Evolutionary conservation across 2,888 invertebrate species (phyloP).

Genomic region (Fragum whitleyi): DNA sequence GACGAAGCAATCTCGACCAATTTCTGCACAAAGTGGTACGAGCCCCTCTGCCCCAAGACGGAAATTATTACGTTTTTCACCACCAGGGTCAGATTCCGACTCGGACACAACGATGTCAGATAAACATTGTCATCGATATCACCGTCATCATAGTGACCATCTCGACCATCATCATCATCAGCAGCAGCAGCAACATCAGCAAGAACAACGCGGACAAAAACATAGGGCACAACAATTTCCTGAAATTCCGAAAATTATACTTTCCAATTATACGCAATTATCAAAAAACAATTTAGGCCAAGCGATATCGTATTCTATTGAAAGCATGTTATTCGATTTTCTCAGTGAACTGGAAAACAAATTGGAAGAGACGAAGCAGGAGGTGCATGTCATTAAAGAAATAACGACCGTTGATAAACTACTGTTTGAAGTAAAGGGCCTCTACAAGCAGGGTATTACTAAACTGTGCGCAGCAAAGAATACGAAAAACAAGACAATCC

Average conservation of each 20-base stretch:
- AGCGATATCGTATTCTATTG: not conserved
- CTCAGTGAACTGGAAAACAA: not conserved
- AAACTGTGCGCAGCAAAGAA: not conserved
- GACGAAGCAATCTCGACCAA: not conserved
- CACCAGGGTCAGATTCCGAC: not conserved
- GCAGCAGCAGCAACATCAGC: not conserved
- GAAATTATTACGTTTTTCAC: not conserved
- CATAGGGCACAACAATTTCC: not conserved
- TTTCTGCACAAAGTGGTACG: not conserved
- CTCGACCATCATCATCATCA: not conserved
- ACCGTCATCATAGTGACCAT: not conserved
- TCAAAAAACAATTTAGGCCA: not conserved
- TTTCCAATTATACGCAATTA: not conserved
- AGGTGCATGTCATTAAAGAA: not conserved
- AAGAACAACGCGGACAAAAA: not conserved
- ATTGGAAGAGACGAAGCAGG: not conserved
- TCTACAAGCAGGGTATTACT: not conserved
- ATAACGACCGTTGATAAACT: not conserved
- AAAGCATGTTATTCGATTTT: not conserved
- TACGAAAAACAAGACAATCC: not conserved
- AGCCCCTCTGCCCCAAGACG: not conserved
- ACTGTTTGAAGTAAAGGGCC: not conserved
- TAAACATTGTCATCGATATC: not conserved
- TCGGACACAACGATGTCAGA: not conserved
- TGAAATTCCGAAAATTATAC: not conserved